phyloP scores from a whole-genome alignment of 30 jellyfish, hydroid and myxozoan genomes.

The Pelagia noctiluca region DNA sequence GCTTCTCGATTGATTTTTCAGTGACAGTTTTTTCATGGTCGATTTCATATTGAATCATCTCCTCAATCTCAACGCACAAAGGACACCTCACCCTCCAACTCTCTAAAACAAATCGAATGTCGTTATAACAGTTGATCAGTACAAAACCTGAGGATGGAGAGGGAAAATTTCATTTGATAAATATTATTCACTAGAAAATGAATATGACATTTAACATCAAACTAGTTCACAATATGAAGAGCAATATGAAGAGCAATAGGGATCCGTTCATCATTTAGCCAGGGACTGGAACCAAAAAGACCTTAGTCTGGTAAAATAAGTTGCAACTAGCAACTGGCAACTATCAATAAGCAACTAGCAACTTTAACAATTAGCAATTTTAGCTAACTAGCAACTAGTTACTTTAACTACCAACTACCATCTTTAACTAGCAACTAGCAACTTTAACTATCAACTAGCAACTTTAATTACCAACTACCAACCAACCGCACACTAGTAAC shows the following conservation, averaged over 20 bases:
- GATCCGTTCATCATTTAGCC: too few species aligned
- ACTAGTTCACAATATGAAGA: background rate
- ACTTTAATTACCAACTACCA: background rate
- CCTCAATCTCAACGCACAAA: background rate
- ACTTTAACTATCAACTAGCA: background rate
- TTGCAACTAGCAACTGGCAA: too few species aligned
- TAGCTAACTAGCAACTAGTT: too few species aligned
- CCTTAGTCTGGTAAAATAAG: too few species aligned
- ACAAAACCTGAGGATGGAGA: too few species aligned
- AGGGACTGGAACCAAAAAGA: too few species aligned
- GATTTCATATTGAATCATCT: background rate
- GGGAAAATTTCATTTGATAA: too few species aligned
- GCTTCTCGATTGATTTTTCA: conserved; percentile 3
- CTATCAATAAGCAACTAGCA: too few species aligned
- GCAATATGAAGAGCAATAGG: background rate
- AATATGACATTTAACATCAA: too few species aligned
- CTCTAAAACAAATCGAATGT: background rate
- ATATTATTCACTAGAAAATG: too few species aligned
- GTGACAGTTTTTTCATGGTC: background rate
- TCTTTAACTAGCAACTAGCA: background rate
- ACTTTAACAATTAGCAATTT: too few species aligned
- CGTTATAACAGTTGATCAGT: background rate
- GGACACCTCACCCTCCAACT: conserved; percentile 11
- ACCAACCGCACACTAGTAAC: background rate
- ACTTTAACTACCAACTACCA: too few species aligned